These are phyloP conservation scores for Drosophila longiperda DNA, from an alignment of 2,888 invertebrate genomes.

Conservation along the genomic window DNA sequence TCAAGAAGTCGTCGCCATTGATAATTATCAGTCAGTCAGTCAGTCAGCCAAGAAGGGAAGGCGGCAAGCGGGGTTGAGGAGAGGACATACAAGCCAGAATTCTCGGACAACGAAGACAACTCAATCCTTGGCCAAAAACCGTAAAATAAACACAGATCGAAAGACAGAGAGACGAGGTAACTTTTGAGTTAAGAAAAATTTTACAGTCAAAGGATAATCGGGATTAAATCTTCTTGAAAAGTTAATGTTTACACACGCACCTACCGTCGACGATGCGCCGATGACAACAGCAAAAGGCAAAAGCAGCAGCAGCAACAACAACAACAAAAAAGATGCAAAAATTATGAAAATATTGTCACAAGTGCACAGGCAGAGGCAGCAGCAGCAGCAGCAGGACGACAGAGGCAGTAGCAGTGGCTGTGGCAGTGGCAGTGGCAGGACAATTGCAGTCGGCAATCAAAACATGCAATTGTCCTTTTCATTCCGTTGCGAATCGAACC, in stretches of 20 bases:
- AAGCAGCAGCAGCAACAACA: slow-evolving; percentile 29
- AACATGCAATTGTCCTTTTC: slow-evolving; percentile 79
- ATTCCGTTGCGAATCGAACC: slow-evolving; percentile 70
- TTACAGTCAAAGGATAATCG: slow-evolving; percentile 84
- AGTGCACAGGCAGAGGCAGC: slow-evolving; percentile 70
- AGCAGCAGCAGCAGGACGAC: slow-evolving; percentile 19
- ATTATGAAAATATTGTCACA: slow-evolving; percentile 84
- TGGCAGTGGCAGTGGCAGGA: slow-evolving; percentile 57
- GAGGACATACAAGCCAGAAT: slow-evolving; percentile 10
- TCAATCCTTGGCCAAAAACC: slow-evolving; percentile 57
- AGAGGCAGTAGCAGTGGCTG: slow-evolving; percentile 26
- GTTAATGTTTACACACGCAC: slow-evolving; percentile 85
- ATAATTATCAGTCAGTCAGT: slow-evolving; percentile 61
- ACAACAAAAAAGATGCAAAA: slow-evolving; percentile 74
- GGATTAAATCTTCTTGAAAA: slow-evolving; percentile 85
- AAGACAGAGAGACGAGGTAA: slow-evolving; percentile 35
- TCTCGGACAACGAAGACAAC: slow-evolving; percentile 41
- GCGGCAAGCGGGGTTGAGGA: slow-evolving; percentile 13
- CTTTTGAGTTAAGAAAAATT: slow-evolving; percentile 74
- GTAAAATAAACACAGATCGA: slow-evolving; percentile 56
- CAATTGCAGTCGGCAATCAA: slow-evolving; percentile 81
- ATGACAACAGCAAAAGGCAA: slow-evolving; percentile 47
- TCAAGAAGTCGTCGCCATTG: slow-evolving; percentile 83
- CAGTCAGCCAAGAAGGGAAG: slow-evolving; percentile 23
- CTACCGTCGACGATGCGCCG: slow-evolving; percentile 77